Conservation (phyloP, 2,797 vertebrate species). For the Furcifer pardalis region DNA sequence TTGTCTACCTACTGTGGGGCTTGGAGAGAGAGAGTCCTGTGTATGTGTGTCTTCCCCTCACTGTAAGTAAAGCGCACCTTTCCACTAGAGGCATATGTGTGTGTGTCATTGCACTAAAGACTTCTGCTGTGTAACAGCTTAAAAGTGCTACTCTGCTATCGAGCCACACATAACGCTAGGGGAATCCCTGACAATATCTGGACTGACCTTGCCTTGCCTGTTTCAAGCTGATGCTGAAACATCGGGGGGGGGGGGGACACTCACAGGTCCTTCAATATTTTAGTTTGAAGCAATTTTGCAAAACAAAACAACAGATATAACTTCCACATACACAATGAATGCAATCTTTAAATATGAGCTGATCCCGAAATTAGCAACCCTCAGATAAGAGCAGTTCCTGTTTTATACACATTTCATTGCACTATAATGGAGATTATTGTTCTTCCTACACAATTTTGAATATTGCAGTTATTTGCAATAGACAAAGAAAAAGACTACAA, state of each 20-base stretch:
- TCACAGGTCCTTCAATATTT: not conserved
- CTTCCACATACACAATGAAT: not conserved
- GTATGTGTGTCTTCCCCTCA: no score
- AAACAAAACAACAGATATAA: not conserved
- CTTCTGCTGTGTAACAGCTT: no score
- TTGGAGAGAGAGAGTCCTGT: no score
- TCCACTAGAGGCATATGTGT: no score
- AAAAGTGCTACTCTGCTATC: no score
- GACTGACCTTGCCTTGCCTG: not conserved
- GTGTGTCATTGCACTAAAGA: no score
- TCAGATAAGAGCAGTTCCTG: not conserved
- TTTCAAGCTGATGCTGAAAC: not conserved
- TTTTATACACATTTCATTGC: no score
- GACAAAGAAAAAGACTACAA: not conserved
- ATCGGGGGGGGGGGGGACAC: not conserved
- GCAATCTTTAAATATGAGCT: not conserved
- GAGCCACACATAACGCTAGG: no score
- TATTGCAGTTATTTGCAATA: not conserved
- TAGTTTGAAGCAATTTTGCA: not conserved
- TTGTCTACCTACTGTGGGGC: no score
- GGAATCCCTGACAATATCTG: no score
- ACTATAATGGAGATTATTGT: not conserved
- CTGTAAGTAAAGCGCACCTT: no score
- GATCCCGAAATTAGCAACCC: not conserved
- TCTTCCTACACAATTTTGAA: not conserved